Evolutionary conservation across 2,888 invertebrate species (phyloP).

Genomic region (Scotopteryx bipunctaria): DNA sequence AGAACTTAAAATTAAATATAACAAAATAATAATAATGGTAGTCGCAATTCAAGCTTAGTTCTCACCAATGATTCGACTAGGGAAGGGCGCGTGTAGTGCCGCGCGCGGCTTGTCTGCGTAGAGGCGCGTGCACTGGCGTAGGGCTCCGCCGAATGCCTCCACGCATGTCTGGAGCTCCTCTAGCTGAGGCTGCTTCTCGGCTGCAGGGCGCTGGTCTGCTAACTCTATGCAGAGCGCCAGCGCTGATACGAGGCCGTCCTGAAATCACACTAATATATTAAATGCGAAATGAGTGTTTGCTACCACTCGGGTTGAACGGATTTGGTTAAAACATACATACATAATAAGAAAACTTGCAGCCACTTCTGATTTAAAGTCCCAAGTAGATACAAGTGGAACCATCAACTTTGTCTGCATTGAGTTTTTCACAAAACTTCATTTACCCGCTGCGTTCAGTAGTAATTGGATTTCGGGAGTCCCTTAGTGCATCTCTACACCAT

Average conservation of each 20-base stretch:
- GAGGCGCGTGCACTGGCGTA: conserved; percentile 56
- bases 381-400: too few relatives aligned
- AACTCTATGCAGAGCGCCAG: conserved; percentile 65
- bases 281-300: too few relatives aligned
- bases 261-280: not conserved
- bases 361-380: too few relatives aligned
- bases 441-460: too few relatives aligned
- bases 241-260: conserved; percentile 63
- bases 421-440: too few relatives aligned
- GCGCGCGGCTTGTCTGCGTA: conserved; percentile 54
- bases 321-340: too few relatives aligned
- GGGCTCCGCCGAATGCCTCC: conserved; percentile 59
- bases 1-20: not conserved
- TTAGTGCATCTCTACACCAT: too few relatives aligned
- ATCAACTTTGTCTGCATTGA: too few relatives aligned
- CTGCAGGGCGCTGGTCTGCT: conserved; percentile 50
- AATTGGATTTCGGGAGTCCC: too few relatives aligned
- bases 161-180: conserved; percentile 57
- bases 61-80: conserved; percentile 71
- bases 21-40: not conserved
- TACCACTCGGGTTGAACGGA: too few relatives aligned
- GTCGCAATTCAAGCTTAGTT: not conserved
- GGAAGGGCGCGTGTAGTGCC: conserved; percentile 62
- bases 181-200: conserved; percentile 52
- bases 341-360: too few relatives aligned